Evolutionary conservation across 2,113 vertebrate species (phyloP).

Genomic region (Nycticorax nycticorax): DNA sequence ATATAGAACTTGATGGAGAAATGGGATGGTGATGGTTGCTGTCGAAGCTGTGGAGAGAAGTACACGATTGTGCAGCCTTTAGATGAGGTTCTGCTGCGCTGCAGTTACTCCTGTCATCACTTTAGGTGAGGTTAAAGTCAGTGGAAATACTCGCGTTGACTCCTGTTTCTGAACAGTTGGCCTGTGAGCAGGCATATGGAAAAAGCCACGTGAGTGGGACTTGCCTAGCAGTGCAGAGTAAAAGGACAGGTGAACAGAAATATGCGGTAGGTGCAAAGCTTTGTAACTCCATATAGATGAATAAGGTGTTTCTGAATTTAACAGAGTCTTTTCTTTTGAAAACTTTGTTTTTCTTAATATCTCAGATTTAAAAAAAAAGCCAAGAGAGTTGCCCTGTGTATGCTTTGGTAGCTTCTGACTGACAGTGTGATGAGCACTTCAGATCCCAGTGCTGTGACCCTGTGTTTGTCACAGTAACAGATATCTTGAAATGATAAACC

Average conservation of each 20-base stretch:
- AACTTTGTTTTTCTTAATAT: neutral
- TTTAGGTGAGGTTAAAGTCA: neutral
- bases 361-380: neutral
- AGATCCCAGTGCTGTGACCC: neutral
- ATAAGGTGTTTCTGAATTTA: neutral
- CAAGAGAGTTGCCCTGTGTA: neutral
- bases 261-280: neutral
- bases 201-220: too few relatives aligned
- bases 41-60: neutral
- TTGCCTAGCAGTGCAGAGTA: neutral
- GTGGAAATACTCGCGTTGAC: rapidly evolving
- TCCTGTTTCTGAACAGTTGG: neutral
- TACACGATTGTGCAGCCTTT: neutral
- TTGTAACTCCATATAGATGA: neutral
- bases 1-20: neutral
- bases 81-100: neutral
- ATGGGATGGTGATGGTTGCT: neutral
- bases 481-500: neutral
- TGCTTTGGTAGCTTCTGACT: neutral
- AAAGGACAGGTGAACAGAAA: neutral
- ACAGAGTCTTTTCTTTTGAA: neutral
- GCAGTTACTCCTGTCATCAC: neutral
- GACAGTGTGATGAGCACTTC: neutral
- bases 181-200: neutral
- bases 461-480: neutral